Conservation (phyloP, 2,888 invertebrate genomes). For the Mechanitis mazaeus region DNA sequence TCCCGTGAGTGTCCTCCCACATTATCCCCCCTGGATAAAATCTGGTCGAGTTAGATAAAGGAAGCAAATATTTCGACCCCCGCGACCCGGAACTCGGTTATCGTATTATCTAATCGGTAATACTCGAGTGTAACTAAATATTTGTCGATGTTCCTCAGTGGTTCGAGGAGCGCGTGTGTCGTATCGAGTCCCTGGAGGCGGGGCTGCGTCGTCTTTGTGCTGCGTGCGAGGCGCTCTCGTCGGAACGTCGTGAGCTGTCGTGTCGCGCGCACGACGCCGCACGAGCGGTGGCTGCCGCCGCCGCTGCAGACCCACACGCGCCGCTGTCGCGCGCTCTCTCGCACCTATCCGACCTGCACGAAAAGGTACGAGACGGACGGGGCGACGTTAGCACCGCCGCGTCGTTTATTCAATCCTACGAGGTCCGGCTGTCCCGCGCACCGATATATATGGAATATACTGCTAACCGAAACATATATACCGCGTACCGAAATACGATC, state of each 20-base stretch:
- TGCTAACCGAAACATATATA: too few relatives aligned
- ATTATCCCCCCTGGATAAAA: too few relatives aligned
- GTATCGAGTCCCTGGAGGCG: constrained; percentile 92
- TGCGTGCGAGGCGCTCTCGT: constrained; percentile 91
- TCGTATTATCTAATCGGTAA: neutral
- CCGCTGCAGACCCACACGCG: constrained; percentile 89
- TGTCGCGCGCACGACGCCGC: constrained; percentile 87
- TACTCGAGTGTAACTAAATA: neutral
- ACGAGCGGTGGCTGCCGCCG: constrained; percentile 88
- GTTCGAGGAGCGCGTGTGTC: constrained; percentile 97
- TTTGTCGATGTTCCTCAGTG: constrained; percentile 78
- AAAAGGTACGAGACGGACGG: constrained; percentile 72
- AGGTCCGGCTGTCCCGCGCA: too few relatives aligned
- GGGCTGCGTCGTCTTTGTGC: constrained; percentile 91
- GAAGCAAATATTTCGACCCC: too few relatives aligned
- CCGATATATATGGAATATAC: too few relatives aligned
- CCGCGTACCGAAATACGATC: too few relatives aligned
- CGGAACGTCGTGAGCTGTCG: constrained; percentile 90
- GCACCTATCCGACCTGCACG: constrained; percentile 92
- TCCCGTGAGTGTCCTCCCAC: constrained; percentile 79
- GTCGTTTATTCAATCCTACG: too few relatives aligned
- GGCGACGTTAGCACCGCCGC: too few relatives aligned
- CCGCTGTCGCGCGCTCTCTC: constrained; percentile 87
- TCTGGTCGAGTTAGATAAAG: too few relatives aligned
- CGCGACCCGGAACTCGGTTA: neutral